Base-by-base conservation (phyloP, 2,888 invertebrate genomes). In the Idaea straminata region DNA sequence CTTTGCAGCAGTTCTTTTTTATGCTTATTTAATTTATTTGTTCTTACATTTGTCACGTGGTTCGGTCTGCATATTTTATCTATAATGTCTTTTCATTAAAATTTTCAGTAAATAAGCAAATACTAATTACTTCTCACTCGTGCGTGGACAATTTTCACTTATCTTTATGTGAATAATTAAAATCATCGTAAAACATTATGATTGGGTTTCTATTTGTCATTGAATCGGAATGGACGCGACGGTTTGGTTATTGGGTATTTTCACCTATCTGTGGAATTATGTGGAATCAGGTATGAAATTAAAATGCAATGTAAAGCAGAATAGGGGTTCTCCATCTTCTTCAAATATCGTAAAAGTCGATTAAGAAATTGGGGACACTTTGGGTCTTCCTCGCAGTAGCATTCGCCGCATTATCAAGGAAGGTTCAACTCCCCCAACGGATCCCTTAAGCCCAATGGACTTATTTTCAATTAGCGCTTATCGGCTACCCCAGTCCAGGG, bases 121-220 rank as follows among this genome's bases (percentile, higher is more conserved):
- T 61, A 35, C n/a, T 16, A 61, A 74, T 69, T 70, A 68, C 25
- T 60, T 61, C 10, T 62, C 66, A 67, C 16, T 34, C 73, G 68
- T 67, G 71, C 74, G 70, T 67, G 63, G 68, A 66, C 69, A 71
- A 72, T 74, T 72, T 66, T 57, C 70, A 69, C 67, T 74, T 74
- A 76, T 76, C 70, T 68, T 64, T 64, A 69, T 25, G 25, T 25
- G 25, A 58, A 16, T 62, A 57, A 69, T 69, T 69, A 63, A 61
- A 61, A 63, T 34, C 25, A 25, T 16, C 36, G 61, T 63, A 61
- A n/a, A 61, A 64, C 61, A 38, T 66, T 65, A 58, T 25, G 25
- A 62, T 64, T 64, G 64, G 57, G 58, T 64, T 67, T 63, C n/a
- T 15, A 35, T 61, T 66, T 35, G 25, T 35, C 60, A 62, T 62